A percentile compares a stretch with the other conserved stretches of the same genome.
These are phyloP conservation scores for Thalassarche chlororhynchos DNA, from an alignment of 2,113 vertebrate genomes.

Conservation along the genomic window DNA sequence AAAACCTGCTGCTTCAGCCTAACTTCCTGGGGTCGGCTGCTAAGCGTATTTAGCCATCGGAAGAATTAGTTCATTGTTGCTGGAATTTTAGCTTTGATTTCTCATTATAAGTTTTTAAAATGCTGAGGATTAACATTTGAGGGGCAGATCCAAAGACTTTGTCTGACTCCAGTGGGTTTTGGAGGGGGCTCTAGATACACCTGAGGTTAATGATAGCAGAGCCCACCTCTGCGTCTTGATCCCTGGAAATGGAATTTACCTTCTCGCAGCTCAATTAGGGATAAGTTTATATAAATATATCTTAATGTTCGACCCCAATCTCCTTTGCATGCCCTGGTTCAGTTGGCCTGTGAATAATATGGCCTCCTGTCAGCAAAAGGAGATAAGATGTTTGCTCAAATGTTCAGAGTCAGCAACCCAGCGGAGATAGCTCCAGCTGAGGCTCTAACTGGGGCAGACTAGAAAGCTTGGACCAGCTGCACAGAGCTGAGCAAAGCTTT, in stretches of 20 bases:
- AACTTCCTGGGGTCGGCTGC: neutral
- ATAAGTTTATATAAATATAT: constrained; percentile 14
- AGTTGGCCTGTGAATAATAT: neutral
- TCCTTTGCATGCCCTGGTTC: neutral
- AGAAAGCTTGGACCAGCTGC: neutral
- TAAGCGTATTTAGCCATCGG: neutral
- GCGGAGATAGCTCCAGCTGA: neutral
- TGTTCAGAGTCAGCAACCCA: neutral
- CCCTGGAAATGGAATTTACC: constrained; percentile 27
- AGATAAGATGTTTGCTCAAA: neutral
- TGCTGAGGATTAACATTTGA: constrained; percentile 9
- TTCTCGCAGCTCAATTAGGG: neutral
- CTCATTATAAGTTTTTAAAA: neutral
- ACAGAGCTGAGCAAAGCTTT: neutral
- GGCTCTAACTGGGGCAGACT: neutral
- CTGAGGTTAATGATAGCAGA: neutral
- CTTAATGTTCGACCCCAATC: neutral
- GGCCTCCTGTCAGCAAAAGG: neutral
- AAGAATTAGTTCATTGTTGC: neutral
- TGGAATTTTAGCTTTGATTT: constrained; percentile 35
- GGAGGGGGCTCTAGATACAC: neutral
- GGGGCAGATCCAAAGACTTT: neutral
- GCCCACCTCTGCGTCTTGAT: neutral
- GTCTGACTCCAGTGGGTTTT: neutral
- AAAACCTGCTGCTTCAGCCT: neutral